Evolutionary conservation across 2,888 invertebrate species (phyloP), one percentile per base, ranked within the genome.

Genomic region (Marronus borbonicus): DNA sequence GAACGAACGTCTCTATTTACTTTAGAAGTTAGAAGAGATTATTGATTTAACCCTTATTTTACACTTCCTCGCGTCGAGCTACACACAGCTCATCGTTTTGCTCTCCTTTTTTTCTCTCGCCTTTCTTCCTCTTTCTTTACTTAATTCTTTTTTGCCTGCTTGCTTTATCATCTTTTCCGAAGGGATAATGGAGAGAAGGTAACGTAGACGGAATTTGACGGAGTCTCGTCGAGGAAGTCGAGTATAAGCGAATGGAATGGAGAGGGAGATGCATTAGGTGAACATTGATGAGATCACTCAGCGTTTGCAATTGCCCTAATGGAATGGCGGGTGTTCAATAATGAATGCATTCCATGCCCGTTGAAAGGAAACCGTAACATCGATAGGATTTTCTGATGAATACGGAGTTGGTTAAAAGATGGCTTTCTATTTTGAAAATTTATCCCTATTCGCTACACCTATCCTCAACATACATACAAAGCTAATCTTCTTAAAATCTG

Each of bases 41-140:
- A 74, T 74, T 74, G 72, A 74, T 74, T 74, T 74, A 74, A 60
- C 72, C 60, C 49, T 44, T 60, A 44, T 60, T 44, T 74, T 58
- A 44, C 60, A 74, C 72, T 74, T 74, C 60, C n/a, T 20, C 60
- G 44, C 44, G 49, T 49, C 24, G 31, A n/a, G n/a, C 58, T 28
- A 31, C 62, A 62, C 36, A 4, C 7, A 17, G 17, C 7, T 55
- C 20, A 7, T 55, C 55, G 28, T 50, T 69, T 69, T 24, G 31
- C 5, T 36, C 31, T 36, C 31, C 3, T 36, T 36, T 36, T 58
- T 58, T 20, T 24, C 24, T 1, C 24, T 31, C 50, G 28, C 31
- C 3, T 28, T 24, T 62, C 28, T 28, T 12, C 31, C n/a, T 36
- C 31, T 62, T 31, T 28, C 31, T 62, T 62, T 62, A 8, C 60